Base-by-base conservation (phyloP, 2,888 invertebrate genomes). In the Microchrysa polita region DNA sequence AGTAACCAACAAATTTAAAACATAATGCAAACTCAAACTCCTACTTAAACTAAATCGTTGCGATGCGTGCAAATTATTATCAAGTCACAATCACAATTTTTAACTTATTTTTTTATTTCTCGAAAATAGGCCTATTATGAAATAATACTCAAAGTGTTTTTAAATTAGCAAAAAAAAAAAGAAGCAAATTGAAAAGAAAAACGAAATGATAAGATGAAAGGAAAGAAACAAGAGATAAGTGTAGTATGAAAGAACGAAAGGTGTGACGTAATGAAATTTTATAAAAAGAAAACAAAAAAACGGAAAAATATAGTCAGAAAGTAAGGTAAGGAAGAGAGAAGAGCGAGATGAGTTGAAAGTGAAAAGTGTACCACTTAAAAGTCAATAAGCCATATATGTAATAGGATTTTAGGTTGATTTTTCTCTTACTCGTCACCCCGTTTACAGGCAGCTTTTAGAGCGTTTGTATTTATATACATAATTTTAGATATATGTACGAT, bases 101-200 rank as follows among this genome's bases (percentile, higher is more conserved):
- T 20, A 69, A 69, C 9, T 23, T 69, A 69, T 34, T 34, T 69
- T 57, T 55, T n/a, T n/a, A n/a, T n/a, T n/a, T n/a, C n/a, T n/a
- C n/a, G n/a, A 55, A 55, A 55, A 53, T 69, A 69, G 69, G 69
- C 69, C 69, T 55, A 69, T 69, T 69, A 40, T 7, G 7, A 34
- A 34, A 34, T 55, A 69, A 69, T 67, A 67, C 55, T 67, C 67
- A 67, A 42, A 69, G 42, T 65, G 65, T 65, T 65, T 65, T 65
- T n/a, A 65, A 65, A 48, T 48, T 5, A 65, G 44, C 65, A 23
- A 65, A 65, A n/a, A 10, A 12, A 10, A 65, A 44, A 18, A n/a
- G n/a, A n/a, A n/a, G n/a, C 65, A 9, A 44, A 65, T 22, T 16
- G 1, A 52, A 52, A 52, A 44, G 16, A 20, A 65, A 22, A 42